Evolutionary conservation across 2,113 vertebrate species (phyloP), one percentile per base, ranked within the genome.

Genomic region (Corythaeola cristata): DNA sequence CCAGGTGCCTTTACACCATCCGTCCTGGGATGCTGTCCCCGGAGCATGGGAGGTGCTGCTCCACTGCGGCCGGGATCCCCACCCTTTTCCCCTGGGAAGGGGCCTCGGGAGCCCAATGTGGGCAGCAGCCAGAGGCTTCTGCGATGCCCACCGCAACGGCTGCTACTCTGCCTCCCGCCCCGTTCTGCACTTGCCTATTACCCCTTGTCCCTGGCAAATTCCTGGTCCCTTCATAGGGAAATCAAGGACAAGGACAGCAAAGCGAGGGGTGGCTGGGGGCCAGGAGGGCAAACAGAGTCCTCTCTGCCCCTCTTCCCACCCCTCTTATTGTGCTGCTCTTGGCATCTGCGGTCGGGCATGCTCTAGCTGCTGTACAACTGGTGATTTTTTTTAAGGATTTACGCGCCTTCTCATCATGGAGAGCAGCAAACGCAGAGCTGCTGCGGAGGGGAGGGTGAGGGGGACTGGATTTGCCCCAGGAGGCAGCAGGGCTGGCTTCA

Each of bases 41-140:
- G 12, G 58, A 55, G 39, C 20, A 12, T 12, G 15, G 52, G 37
- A 76, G 39, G 6, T 60, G 21, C 50, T 85, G 41, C 0, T 1
- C 16, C 12, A 15, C 41, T 44, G 41, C 22, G 45, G 9, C 32
- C n/a, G 6, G 26, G 28, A 66, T 30, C 9, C 26, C 20, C 55
- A 26, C 8, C 11, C 15, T 66, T 77, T 77, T 79, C 13, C 8
- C 5, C 3, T 2, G 4, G 49, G 16, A 28, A 52, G 23, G 20
- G 35, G 18, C 23, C 39, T 75, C 3, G 3, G 71, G 49, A 78
- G 16, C 22, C 60, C 23, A 32, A 6, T 0, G 0, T 1, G 0
- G 28, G 39, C 19, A 59, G 39, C 27, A 78, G 49, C 23, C 72
- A 41, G 72, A 68, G 53, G 26, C 8, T 35, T 60, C 74, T 10